These are phyloP conservation scores for Criorhina ranunculi DNA, from an alignment of 2,888 invertebrate genomes.

Conservation along the genomic window DNA sequence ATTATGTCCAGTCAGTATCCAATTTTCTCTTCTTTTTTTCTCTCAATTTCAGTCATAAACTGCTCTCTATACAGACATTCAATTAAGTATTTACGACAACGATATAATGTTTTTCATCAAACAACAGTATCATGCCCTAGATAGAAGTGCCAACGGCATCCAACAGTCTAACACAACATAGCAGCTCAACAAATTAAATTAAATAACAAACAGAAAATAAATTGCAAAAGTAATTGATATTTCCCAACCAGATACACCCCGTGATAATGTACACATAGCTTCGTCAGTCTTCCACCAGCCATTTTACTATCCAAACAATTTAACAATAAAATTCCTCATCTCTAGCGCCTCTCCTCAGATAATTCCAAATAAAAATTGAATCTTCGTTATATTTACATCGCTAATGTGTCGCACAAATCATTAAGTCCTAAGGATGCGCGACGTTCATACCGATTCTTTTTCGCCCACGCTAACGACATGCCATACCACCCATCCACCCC, in stretches of 20 bases:
- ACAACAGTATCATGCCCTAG: too few species aligned
- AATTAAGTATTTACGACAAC: too few species aligned
- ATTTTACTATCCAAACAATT: conserved; percentile 65
- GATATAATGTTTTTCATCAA: too few species aligned
- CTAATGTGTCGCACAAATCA: conserved; percentile 69
- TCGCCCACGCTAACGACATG: conserved; percentile 18
- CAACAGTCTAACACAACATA: conserved; percentile 6
- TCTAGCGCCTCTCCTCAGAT: conserved; percentile 11
- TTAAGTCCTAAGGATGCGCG: conserved; percentile 59
- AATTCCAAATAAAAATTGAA: conserved; percentile 61
- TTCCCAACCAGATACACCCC: conserved; percentile 1
- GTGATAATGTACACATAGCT: conserved; percentile 7
- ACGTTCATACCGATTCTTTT: conserved; percentile 9
- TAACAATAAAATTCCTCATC: conserved; percentile 59
- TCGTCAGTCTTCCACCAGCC: conserved; percentile 21
- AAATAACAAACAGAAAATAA: conserved; percentile 56
- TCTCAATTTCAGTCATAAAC: too few species aligned
- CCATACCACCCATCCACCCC: background rate
- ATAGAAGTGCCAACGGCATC: background rate
- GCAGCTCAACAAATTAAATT: conserved; percentile 26
- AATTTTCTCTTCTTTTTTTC: too few species aligned
- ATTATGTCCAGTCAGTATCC: too few species aligned
- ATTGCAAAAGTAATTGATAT: conserved; percentile 57
- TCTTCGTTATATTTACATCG: conserved; percentile 68
- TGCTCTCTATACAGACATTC: too few species aligned